Evolutionary conservation across 2,797 vertebrate genomes (phyloP).

Genomic region (Rhinogobio ventralis): DNA sequence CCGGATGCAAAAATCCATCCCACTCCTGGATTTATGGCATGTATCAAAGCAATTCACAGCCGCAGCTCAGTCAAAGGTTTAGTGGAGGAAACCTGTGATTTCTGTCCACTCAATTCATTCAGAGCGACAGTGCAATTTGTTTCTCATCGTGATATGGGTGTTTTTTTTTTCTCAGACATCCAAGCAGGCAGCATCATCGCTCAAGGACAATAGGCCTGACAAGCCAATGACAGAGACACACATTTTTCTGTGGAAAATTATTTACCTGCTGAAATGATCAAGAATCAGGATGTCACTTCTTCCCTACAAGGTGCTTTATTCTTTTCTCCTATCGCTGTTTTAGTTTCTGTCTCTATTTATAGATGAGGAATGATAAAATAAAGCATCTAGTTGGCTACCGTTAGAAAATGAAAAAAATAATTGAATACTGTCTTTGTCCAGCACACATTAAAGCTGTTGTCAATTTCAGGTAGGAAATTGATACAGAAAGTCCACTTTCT

Average conservation of each 20-base stretch:
- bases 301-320: slow-evolving; percentile 41
- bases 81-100: slow-evolving; percentile 56
- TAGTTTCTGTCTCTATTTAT: slow-evolving; percentile 60
- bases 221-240: slow-evolving; percentile 47
- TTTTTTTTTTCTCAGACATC: slow-evolving; percentile 65
- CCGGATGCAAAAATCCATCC: slow-evolving; percentile 40
- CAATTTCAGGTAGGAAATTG: not conserved
- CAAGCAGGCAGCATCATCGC: slow-evolving; percentile 58
- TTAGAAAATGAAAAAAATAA: slow-evolving; percentile 53
- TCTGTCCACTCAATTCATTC: slow-evolving; percentile 66
- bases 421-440: not conserved
- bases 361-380: slow-evolving; percentile 72
- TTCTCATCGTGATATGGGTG: slow-evolving; percentile 63
- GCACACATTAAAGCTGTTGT: not conserved
- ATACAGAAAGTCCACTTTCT: not conserved
- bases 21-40: slow-evolving; percentile 54
- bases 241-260: slow-evolving; percentile 53
- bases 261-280: slow-evolving; percentile 62
- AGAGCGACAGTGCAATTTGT: slow-evolving; percentile 72
- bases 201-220: slow-evolving; percentile 69
- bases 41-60: slow-evolving; percentile 59
- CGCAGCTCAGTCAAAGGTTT: slow-evolving; percentile 35
- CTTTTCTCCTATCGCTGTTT: slow-evolving; percentile 5
- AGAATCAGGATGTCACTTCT: slow-evolving; percentile 58
- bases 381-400: slow-evolving; percentile 64